These are phyloP conservation scores for zebrafish (Danio rerio) DNA, from an alignment of 2,113 vertebrate genomes.

Conservation along the genomic window DNA sequence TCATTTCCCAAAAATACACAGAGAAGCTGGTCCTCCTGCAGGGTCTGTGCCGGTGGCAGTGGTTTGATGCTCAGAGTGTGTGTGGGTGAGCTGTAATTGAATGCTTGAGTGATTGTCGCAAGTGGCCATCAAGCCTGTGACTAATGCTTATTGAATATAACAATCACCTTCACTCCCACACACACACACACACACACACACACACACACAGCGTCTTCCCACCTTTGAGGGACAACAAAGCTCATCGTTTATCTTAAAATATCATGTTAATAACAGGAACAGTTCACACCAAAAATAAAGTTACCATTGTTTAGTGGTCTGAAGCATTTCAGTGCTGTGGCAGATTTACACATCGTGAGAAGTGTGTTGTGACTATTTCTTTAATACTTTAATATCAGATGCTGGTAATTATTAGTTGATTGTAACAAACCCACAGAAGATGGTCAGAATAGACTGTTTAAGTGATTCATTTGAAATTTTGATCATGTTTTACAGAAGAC, in stretches of 20 bases:
- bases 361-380: no score
- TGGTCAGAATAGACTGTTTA: no score
- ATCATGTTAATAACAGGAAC: neutral
- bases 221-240: neutral
- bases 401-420: no score
- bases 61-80: neutral
- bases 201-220: neutral
- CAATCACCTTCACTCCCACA: conserved; percentile 22
- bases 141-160: conserved; percentile 33
- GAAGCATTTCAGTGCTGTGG: no score
- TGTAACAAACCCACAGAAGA: no score
- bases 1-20: conserved; percentile 12
- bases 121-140: conserved; percentile 35
- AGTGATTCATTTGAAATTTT: no score
- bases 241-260: neutral
- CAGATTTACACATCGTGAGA: no score
- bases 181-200: neutral
- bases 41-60: neutral
- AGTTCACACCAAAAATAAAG: neutral
- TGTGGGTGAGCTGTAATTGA: conserved; percentile 22
- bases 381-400: no score
- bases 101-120: conserved; percentile 4
- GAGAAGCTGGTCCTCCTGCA: neutral
- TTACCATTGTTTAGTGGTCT: no score
- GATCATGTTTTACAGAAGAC: no score